These are phyloP conservation scores for Aphelinus atriplicis DNA, from an alignment of 1,140 invertebrate species.

Conservation along the genomic window DNA sequence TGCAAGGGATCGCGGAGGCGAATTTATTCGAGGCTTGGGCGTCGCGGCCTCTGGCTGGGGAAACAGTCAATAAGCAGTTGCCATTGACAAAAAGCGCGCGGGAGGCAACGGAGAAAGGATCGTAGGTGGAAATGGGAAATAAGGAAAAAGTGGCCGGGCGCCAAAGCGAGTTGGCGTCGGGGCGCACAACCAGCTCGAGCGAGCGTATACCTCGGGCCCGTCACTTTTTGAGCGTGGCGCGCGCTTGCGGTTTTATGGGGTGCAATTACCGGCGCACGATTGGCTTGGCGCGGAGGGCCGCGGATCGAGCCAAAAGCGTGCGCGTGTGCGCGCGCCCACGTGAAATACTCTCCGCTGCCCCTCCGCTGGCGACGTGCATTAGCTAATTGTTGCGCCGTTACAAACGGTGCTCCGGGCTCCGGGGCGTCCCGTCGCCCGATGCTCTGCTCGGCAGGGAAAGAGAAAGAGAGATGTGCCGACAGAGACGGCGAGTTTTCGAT, in stretches of 20 bases:
- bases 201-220: background rate
- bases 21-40: background rate
- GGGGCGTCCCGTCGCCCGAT: too few species aligned
- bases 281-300: too few species aligned
- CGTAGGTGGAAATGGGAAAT: constrained; percentile 27
- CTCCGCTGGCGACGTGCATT: constrained; percentile 44
- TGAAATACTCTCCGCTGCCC: background rate
- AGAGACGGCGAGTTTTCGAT: background rate
- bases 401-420: constrained; percentile 38
- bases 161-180: too few species aligned
- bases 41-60: background rate
- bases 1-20: too few species aligned
- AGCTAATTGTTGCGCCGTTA: constrained; percentile 55
- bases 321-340: constrained; percentile 12
- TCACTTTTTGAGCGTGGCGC: constrained; percentile 16
- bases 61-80: constrained; percentile 44
- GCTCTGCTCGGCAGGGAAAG: background rate
- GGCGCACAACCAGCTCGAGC: too few species aligned
- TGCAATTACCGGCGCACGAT: constrained; percentile 14
- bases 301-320: background rate
- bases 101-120: constrained; percentile 32
- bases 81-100: constrained; percentile 36
- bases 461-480: background rate
- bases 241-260: background rate
- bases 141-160: constrained; percentile 2